Percentiles rank a stretch among this genome's conserved stretches.
Evolutionary conservation across 2,888 invertebrate genomes (phyloP).

Genomic region (Monoplex corrugatus): DNA sequence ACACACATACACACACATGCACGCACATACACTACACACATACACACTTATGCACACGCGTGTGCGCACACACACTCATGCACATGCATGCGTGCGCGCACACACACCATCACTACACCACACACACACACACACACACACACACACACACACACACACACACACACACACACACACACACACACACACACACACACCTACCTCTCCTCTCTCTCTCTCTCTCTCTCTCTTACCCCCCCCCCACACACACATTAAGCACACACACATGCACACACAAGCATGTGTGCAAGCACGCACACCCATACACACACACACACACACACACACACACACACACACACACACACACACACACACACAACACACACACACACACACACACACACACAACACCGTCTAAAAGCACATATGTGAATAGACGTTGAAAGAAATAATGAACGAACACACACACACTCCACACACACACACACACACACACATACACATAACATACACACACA

Average conservation of each 20-base stretch:
- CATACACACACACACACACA: constrained; percentile 13
- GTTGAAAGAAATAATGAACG: background rate
- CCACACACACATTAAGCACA: background rate
- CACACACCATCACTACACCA: background rate
- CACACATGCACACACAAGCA: background rate
- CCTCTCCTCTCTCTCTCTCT: background rate
- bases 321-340: background rate
- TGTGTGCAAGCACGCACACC: background rate
- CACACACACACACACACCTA: constrained; percentile 35
- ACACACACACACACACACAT: background rate
- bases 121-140: background rate
- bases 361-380: background rate
- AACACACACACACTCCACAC: background rate
- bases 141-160: constrained; percentile 14
- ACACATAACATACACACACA: background rate
- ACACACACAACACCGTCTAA: background rate
- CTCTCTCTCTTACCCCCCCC: no score
- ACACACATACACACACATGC: background rate
- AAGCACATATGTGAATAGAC: background rate
- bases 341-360: background rate
- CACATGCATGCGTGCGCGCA: background rate
- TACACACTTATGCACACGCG: background rate
- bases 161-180: constrained; percentile 10
- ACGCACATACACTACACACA: background rate
- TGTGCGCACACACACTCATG: background rate